Evolutionary conservation across 2,888 invertebrate species (phyloP).

Genomic region (Papilio gigon): DNA sequence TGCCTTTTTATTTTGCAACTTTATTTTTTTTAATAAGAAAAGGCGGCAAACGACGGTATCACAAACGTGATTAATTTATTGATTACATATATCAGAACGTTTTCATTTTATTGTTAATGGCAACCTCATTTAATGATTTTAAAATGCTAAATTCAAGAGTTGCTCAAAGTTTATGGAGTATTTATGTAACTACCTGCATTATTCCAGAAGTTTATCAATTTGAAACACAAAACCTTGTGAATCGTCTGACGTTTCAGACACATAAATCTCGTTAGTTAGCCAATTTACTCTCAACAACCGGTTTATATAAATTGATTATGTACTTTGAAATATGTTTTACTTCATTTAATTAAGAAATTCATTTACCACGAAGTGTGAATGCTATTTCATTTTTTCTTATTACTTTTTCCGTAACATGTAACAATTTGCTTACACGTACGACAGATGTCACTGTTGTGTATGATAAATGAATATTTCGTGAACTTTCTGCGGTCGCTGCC

Average conservation of each 20-base stretch:
- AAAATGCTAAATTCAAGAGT: no score
- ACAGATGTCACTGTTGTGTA: not conserved
- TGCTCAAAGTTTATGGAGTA: no score
- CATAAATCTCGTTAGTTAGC: not conserved
- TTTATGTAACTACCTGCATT: not conserved
- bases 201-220: no score
- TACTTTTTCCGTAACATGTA: not conserved
- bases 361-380: no score
- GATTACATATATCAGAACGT: no score
- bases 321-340: not conserved
- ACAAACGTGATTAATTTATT: no score
- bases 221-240: slow-evolving; percentile 5
- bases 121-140: no score
- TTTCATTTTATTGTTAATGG: no score
- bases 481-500: slow-evolving; percentile 26
- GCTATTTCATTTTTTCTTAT: no score
- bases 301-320: not conserved
- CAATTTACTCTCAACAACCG: not conserved
- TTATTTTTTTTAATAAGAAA: not conserved
- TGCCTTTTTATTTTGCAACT: not conserved
- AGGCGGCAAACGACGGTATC: no score
- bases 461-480: slow-evolving; percentile 17
- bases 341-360: no score
- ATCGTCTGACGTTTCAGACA: not conserved
- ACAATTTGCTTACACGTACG: not conserved